Conservation (phyloP, 2,888 invertebrate species). For the Tiphia femorata region DNA sequence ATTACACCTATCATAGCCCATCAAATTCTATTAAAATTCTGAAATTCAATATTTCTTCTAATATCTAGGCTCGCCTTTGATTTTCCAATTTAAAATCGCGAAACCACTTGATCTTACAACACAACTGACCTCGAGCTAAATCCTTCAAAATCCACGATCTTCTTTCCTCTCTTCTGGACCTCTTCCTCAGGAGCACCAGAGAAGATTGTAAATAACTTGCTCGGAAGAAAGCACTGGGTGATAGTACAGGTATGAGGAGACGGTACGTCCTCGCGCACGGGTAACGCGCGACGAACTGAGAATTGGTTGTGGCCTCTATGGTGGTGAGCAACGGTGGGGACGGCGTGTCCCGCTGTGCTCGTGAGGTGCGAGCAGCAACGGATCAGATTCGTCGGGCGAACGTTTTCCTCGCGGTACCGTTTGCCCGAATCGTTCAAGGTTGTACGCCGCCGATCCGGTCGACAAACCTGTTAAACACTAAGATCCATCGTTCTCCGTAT, state of each 20-base stretch:
- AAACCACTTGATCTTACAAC: too few relatives aligned
- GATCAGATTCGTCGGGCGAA: conserved; percentile 2
- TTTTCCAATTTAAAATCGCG: too few relatives aligned
- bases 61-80: too few relatives aligned
- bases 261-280: conserved; percentile 21
- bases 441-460: conserved; percentile 29
- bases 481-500: conserved; percentile 25
- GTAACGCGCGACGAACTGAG: conserved; percentile 35
- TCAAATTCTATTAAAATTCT: too few relatives aligned
- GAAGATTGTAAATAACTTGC: not conserved
- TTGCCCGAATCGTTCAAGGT: conserved; percentile 36
- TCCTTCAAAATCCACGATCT: not conserved
- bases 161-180: not conserved
- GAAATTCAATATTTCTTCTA: too few relatives aligned
- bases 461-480: conserved; percentile 28
- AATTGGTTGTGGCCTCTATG: conserved; percentile 17
- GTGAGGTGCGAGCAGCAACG: not conserved
- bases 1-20: too few relatives aligned
- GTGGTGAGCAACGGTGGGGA: not conserved
- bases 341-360: conserved; percentile 2
- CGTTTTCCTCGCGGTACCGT: conserved; percentile 31
- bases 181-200: not conserved
- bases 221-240: not conserved
- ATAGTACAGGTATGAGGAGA: not conserved
- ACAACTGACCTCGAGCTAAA: too few relatives aligned